Conservation (phyloP, 1,140 invertebrate genomes). For the Hycleus cichorii region DNA sequence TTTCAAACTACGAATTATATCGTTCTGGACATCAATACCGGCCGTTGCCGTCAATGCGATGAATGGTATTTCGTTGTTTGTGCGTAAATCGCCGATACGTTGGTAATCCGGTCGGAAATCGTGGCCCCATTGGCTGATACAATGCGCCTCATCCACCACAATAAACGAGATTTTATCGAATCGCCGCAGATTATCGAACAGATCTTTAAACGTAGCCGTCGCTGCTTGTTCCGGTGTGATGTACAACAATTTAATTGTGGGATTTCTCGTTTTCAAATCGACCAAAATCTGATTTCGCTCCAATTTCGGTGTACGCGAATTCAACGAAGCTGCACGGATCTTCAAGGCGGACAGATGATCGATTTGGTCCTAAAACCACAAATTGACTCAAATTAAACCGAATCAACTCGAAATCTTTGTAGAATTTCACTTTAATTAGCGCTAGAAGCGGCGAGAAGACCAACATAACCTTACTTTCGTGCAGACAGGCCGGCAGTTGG, state of each 20-base stretch:
- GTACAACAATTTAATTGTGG: conserved; percentile 67
- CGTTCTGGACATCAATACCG: conserved; percentile 63
- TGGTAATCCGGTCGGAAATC: conserved; percentile 95
- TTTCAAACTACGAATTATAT: conserved; percentile 56
- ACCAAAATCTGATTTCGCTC: conserved; percentile 67
- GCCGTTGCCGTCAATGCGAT: conserved; percentile 96
- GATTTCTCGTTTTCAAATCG: conserved; percentile 62
- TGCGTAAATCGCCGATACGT: conserved; percentile 68
- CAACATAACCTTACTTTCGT: conserved; percentile 66
- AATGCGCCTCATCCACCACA: conserved; percentile 95
- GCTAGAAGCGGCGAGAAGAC: conserved; percentile 90
- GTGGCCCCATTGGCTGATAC: conserved; percentile 97
- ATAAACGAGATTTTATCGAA: conserved; percentile 67
- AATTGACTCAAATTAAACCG: neutral
- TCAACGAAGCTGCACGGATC: conserved; percentile 76
- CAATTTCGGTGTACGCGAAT: conserved; percentile 71
- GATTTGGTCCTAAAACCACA: conserved; percentile 56
- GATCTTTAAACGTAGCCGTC: conserved; percentile 63
- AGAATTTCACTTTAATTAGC: conserved; percentile 56
- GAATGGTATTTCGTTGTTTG: conserved; percentile 65
- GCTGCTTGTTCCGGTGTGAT: conserved; percentile 88
- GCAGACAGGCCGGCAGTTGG: conserved; percentile 78
- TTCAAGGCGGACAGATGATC: conserved; percentile 60
- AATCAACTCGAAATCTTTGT: no score
- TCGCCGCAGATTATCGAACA: conserved; percentile 54